Conservation (phyloP, 2,888 invertebrate genomes). For the Cantharis rustica region DNA sequence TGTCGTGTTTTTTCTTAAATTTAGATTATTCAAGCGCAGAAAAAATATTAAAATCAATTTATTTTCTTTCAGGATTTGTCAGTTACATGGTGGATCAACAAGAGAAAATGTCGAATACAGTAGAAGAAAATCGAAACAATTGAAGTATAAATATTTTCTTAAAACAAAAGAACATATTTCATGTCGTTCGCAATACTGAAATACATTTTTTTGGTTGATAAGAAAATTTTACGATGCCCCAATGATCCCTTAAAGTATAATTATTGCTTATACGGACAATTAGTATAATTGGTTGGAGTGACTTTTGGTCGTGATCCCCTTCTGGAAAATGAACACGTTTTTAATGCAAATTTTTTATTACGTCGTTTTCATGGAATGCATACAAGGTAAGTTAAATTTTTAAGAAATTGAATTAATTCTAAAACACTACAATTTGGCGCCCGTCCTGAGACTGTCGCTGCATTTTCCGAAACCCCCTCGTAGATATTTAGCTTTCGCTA, state of each 20-base stretch:
- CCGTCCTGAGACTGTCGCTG: background rate
- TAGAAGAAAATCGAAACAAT: background rate
- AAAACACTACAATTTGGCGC: background rate
- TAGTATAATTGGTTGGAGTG: slow-evolving; percentile 8
- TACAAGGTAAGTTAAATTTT: slow-evolving; percentile 22
- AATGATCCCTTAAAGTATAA: slow-evolving; percentile 15
- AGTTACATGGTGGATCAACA: background rate
- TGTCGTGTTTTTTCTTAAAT: background rate
- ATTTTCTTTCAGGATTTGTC: background rate
- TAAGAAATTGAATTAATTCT: background rate
- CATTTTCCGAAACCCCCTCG: too few species aligned
- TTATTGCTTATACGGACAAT: slow-evolving; percentile 14
- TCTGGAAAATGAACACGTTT: slow-evolving; percentile 24
- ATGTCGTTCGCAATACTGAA: background rate
- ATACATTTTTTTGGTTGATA: slow-evolving; percentile 5
- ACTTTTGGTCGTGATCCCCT: background rate
- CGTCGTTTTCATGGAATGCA: slow-evolving; percentile 20
- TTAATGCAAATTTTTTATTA: slow-evolving; percentile 30
- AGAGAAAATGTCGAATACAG: background rate
- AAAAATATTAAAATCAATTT: background rate
- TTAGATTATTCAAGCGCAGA: background rate
- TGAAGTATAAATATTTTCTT: background rate
- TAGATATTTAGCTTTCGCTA: background rate
- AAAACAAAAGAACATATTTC: background rate
- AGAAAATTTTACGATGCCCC: slow-evolving; percentile 16